Evolutionary conservation across 2,888 invertebrate species (phyloP).

Genomic region (Taphrorychus bicolor): DNA sequence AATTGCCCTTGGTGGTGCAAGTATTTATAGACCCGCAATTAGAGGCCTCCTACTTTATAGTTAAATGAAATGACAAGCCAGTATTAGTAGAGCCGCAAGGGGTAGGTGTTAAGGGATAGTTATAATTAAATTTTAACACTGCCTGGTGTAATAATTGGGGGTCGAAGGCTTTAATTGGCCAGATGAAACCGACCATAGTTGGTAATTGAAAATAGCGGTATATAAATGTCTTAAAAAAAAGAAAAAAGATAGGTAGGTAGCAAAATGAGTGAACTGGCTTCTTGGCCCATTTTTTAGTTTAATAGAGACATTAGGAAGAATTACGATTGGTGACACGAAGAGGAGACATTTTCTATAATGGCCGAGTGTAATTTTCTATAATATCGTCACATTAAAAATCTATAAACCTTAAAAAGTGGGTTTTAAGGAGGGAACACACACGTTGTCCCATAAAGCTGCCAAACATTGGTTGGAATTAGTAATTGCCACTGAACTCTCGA

Average conservation of each 20-base stretch:
- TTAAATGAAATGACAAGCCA: slow-evolving; percentile 39
- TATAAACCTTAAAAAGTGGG: slow-evolving; percentile 23
- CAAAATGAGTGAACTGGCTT: too few species aligned
- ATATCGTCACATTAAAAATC: slow-evolving; percentile 31
- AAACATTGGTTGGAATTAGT: too few species aligned
- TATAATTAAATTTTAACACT: slow-evolving; percentile 40
- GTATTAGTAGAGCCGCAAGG: slow-evolving; percentile 22
- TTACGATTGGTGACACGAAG: slow-evolving; percentile 11
- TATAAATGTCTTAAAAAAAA: background rate
- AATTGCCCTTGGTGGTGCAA: slow-evolving; percentile 8
- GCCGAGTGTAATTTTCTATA: slow-evolving; percentile 24
- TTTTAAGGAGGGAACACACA: slow-evolving; percentile 13
- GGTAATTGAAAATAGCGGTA: background rate
- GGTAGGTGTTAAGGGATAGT: slow-evolving; percentile 30
- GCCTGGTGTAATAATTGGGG: slow-evolving; percentile 34
- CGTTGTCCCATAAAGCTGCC: too few species aligned
- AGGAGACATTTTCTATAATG: slow-evolving; percentile 23
- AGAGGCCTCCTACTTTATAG: slow-evolving; percentile 29
- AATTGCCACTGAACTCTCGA: too few species aligned
- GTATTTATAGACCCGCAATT: slow-evolving; percentile 23
- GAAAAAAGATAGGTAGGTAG: too few species aligned
- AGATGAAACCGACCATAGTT: slow-evolving; percentile 7
- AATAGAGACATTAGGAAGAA: slow-evolving; percentile 24
- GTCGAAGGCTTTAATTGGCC: slow-evolving; percentile 35
- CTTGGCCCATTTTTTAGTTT: background rate